Evolutionary conservation across 2,888 invertebrate genomes (phyloP).

Genomic region (Pachycephus smyrnensis): DNA sequence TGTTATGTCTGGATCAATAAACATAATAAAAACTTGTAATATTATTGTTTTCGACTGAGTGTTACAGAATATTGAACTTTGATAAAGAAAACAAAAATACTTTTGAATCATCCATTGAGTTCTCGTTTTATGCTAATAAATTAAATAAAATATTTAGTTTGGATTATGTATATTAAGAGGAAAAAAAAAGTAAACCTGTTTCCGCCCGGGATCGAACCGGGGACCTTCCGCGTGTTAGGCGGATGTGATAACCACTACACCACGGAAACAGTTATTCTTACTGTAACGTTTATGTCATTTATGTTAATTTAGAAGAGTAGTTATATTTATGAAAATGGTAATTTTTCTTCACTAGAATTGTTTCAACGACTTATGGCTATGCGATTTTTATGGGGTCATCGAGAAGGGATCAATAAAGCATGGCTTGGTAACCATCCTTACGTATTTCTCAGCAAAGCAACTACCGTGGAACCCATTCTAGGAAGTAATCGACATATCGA

Average conservation of each 20-base stretch:
- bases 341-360: slow-evolving; percentile 61
- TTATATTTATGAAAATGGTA: neutral
- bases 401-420: slow-evolving; percentile 68
- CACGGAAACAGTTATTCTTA: slow-evolving; percentile 75
- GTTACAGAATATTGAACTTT: neutral
- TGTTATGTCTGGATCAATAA: neutral
- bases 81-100: neutral
- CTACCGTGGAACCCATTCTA: slow-evolving; percentile 70
- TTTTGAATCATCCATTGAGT: neutral
- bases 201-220: slow-evolving; percentile 20
- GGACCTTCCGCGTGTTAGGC: slow-evolving; percentile 80
- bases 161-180: neutral
- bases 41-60: neutral
- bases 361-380: slow-evolving; percentile 69
- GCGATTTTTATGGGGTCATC: slow-evolving; percentile 68
- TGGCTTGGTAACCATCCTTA: slow-evolving; percentile 69
- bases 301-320: no score
- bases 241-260: slow-evolving; percentile 94
- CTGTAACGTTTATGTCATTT: neutral
- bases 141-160: no score
- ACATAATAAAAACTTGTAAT: neutral
- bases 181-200: slow-evolving; percentile 5
- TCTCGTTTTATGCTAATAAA: neutral
- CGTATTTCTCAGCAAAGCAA: slow-evolving; percentile 69
- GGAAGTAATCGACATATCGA: slow-evolving; percentile 72